Conservation (phyloP, 53 echinoderm and acorn worm species). For the Temnopleurus reevesii region DNA sequence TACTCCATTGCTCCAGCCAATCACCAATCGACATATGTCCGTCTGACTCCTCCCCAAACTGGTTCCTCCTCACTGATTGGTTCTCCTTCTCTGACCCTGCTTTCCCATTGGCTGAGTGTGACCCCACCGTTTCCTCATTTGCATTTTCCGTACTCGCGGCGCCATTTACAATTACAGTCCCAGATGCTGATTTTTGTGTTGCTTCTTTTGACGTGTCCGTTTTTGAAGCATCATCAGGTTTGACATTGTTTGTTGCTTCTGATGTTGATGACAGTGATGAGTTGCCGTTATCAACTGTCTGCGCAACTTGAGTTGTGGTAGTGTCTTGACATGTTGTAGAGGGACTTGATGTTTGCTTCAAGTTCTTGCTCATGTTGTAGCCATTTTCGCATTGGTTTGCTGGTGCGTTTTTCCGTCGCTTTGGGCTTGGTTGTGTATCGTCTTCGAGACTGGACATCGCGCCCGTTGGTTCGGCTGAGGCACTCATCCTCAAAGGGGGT, state of each 20-base stretch:
- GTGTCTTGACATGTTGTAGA: not conserved
- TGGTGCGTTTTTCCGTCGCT: slow-evolving; percentile 40
- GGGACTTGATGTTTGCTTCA: not conserved
- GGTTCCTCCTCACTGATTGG: slow-evolving; percentile 69
- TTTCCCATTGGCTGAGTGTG: slow-evolving; percentile 34
- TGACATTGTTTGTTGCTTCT: not conserved
- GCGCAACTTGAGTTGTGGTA: not conserved
- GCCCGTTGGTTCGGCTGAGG: not conserved
- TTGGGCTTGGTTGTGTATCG: slow-evolving; percentile 43
- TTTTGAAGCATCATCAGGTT: not conserved
- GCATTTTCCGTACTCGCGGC: not conserved
- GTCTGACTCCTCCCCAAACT: slow-evolving; percentile 84
- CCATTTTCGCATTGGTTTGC: slow-evolving; percentile 21
- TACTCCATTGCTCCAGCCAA: slow-evolving; percentile 84
- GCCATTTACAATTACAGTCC: slow-evolving; percentile 17
- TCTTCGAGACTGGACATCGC: not conserved
- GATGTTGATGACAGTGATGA: not conserved
- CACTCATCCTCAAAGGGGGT: not conserved
- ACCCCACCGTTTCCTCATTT: not conserved
- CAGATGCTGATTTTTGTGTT: slow-evolving; percentile 15
- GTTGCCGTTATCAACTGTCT: not conserved
- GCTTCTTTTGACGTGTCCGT: not conserved
- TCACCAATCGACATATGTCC: slow-evolving; percentile 72
- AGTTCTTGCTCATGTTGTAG: not conserved
- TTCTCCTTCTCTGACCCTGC: not conserved